A percentile compares a stretch with the other conserved stretches of the same genome.
Conservation (phyloP, 2,888 invertebrate genomes). For the Lepas anatifera region DNA sequence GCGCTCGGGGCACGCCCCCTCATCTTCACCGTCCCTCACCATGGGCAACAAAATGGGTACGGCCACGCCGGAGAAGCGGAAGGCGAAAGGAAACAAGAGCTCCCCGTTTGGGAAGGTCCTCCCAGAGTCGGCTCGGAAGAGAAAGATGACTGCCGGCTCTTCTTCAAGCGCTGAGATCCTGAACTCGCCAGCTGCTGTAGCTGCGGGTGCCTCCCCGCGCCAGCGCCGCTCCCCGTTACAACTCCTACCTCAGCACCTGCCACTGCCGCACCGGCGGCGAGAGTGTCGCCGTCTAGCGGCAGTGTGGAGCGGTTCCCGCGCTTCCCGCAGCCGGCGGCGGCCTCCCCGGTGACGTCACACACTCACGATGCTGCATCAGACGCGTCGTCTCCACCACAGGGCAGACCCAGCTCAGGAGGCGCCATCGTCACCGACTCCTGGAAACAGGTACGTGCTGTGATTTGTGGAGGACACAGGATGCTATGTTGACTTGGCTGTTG, state of each 20-base stretch:
- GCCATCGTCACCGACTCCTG: not conserved
- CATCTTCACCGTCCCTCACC: not conserved
- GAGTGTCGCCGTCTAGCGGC: not conserved
- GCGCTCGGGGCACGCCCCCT: not conserved
- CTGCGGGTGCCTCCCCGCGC: too few relatives aligned
- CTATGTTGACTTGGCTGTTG: too few relatives aligned
- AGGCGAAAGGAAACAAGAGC: not conserved
- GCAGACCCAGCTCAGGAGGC: too few relatives aligned
- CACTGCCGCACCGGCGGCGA: not conserved
- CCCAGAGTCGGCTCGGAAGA: not conserved
- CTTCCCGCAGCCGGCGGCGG: not conserved
- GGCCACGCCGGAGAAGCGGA: not conserved
- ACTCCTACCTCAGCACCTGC: too few relatives aligned
- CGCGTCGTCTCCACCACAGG: too few relatives aligned
- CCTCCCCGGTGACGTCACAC: not conserved
- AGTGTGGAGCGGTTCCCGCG: not conserved
- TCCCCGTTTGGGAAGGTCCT: not conserved
- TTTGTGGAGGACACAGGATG: too few relatives aligned
- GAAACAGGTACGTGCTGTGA: not conserved
- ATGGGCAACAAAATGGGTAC: constrained; percentile 3
- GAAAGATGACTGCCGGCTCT: not conserved
- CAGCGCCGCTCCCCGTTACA: too few relatives aligned
- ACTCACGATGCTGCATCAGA: too few relatives aligned
- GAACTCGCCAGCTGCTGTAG: not conserved
- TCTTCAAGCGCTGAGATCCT: not conserved